Percentiles rank a stretch among this genome's conserved stretches.
These are phyloP conservation scores for Parasteatoda lunata DNA, from an alignment of 2,888 invertebrate species.

Conservation along the genomic window DNA sequence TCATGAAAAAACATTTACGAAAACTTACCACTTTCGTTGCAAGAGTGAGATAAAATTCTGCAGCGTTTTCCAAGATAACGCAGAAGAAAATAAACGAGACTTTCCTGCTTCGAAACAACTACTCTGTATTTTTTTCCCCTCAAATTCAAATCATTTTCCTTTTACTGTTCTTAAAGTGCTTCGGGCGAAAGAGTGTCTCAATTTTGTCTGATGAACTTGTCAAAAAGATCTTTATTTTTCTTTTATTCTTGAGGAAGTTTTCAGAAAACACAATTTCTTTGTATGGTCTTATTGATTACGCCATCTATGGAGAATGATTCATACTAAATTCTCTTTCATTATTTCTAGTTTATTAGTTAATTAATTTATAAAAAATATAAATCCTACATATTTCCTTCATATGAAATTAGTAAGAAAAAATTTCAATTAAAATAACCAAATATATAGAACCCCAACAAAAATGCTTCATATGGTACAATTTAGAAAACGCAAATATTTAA, in stretches of 20 bases:
- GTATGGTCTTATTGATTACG: neutral
- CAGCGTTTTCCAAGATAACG: neutral
- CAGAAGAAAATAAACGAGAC: conserved; percentile 1
- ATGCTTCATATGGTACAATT: no score
- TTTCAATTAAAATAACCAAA: no score
- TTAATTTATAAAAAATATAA: no score
- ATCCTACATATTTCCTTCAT: no score
- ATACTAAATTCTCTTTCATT: neutral
- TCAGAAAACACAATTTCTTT: neutral
- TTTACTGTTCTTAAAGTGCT: conserved; percentile 23
- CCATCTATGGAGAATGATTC: conserved; percentile 11
- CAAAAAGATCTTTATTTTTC: conserved; percentile 15
- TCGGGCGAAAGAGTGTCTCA: conserved; percentile 32
- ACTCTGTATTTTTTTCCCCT: conserved; percentile 34
- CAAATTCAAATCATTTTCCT: conserved; percentile 47
- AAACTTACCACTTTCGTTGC: no score
- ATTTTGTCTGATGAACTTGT: conserved; percentile 40
- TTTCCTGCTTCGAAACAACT: conserved; percentile 24
- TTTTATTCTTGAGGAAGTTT: conserved; percentile 3
- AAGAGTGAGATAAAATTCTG: no score
- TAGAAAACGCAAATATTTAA: no score
- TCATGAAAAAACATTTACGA: no score
- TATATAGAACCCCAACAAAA: no score
- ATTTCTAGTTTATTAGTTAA: neutral
- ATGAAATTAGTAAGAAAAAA: no score